Evolutionary conservation across 1,140 invertebrate genomes (phyloP).

Genomic region (Anastrepha obliqua): DNA sequence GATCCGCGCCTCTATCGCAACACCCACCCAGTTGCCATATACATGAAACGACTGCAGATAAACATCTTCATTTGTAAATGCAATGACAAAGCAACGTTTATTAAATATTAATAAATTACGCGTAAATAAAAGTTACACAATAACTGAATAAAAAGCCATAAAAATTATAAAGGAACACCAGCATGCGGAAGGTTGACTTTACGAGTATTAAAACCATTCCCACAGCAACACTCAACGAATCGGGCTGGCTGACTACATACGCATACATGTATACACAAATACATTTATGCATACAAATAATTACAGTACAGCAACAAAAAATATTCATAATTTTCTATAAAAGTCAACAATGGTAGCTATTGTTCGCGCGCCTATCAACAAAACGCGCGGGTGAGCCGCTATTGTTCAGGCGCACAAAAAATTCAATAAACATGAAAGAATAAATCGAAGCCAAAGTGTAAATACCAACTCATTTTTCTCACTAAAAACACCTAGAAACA

Average conservation of each 20-base stretch:
- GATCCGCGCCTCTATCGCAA: too few species aligned
- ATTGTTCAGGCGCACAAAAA: neutral
- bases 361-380: slow-evolving; percentile 37
- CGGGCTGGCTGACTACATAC: neutral
- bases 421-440: neutral
- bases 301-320: slow-evolving; percentile 11
- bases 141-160: slow-evolving; percentile 36
- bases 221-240: neutral
- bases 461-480: slow-evolving; percentile 30
- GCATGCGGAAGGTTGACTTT: neutral
- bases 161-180: neutral
- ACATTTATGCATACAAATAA: neutral
- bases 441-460: slow-evolving; percentile 6
- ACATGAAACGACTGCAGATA: slow-evolving; percentile 9
- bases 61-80: neutral
- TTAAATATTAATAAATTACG: slow-evolving; percentile 40
- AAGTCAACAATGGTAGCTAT: slow-evolving; percentile 21
- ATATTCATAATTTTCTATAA: slow-evolving; percentile 42
- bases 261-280: neutral
- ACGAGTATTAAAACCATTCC: neutral
- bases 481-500: slow-evolving; percentile 5
- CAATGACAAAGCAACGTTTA: slow-evolving; percentile 18
- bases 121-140: neutral
- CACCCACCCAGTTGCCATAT: neutral
- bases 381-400: slow-evolving; percentile 40